Evolutionary conservation across 2,888 invertebrate species (phyloP).

Genomic region (Slavum lentiscoides): DNA sequence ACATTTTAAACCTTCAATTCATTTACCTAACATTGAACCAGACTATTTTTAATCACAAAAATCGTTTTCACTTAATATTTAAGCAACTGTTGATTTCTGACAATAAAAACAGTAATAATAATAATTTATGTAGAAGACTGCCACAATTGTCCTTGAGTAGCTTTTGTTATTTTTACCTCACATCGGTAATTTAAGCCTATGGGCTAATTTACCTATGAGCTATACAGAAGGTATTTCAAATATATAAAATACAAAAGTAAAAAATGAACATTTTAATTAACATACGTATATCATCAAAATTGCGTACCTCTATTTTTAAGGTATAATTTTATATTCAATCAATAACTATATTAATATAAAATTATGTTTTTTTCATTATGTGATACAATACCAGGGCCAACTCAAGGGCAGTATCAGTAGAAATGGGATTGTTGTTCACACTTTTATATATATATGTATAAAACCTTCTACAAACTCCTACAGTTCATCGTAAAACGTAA

Average conservation of each 20-base stretch:
- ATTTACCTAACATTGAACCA: too few relatives aligned
- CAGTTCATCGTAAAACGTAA: neutral
- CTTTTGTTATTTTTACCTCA: neutral
- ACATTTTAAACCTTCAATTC: neutral
- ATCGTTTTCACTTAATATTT: neutral
- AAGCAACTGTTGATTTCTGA: constrained; percentile 11
- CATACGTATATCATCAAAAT: too few relatives aligned
- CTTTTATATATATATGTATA: neutral
- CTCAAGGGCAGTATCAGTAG: neutral
- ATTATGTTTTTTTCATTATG: neutral
- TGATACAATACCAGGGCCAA: neutral
- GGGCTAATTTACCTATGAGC: neutral
- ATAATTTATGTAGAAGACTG: constrained; percentile 9
- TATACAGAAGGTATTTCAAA: too few relatives aligned
- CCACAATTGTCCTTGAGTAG: constrained; percentile 13
- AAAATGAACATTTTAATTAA: too few relatives aligned
- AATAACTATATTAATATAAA: neutral
- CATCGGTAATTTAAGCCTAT: neutral
- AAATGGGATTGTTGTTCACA: neutral
- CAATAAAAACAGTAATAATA: constrained; percentile 1
- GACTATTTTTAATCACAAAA: neutral
- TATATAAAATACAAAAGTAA: too few relatives aligned
- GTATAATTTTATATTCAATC: neutral
- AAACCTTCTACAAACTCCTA: neutral
- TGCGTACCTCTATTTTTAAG: too few relatives aligned